Percentiles rank a stretch among this genome's conserved stretches.
Evolutionary conservation across 2,113 vertebrate genomes (phyloP).

Genomic region (Paraplagusia blochii): DNA sequence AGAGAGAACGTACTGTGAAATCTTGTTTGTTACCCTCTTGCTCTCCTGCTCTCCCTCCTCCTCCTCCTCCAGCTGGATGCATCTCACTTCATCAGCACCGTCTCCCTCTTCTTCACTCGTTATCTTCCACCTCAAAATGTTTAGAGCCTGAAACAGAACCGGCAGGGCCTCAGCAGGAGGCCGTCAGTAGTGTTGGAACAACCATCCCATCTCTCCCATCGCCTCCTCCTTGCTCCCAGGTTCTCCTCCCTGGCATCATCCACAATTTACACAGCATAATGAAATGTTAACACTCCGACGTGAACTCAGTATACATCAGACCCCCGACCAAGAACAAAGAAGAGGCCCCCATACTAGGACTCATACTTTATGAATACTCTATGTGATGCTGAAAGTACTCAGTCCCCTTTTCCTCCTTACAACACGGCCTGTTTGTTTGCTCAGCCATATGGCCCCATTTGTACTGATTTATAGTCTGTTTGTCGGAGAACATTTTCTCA

Average conservation of each 20-base stretch:
- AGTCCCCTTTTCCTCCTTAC: neutral
- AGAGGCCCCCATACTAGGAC: constrained; percentile 5
- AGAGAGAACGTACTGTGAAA: constrained; percentile 41
- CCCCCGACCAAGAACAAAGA: constrained; percentile 39
- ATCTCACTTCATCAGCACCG: neutral
- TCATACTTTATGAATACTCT: constrained; percentile 6
- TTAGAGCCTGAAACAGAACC: constrained; percentile 30
- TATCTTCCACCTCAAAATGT: constrained; percentile 5
- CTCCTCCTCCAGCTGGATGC: constrained; percentile 6
- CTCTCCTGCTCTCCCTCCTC: constrained; percentile 16
- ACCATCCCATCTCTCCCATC: constrained; percentile 18
- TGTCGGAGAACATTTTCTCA: neutral
- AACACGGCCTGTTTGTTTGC: constrained; percentile 7
- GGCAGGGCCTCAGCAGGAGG: constrained; percentile 35
- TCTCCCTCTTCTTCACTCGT: neutral
- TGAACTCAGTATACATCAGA: constrained; percentile 36
- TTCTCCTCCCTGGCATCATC: constrained; percentile 44
- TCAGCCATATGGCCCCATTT: constrained; percentile 24
- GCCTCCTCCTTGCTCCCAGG: constrained; percentile 29
- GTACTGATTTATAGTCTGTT: constrained; percentile 25
- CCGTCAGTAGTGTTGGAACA: constrained; percentile 17
- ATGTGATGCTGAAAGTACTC: neutral
- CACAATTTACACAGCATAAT: constrained; percentile 25
- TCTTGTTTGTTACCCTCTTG: constrained; percentile 44
- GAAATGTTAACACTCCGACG: constrained; percentile 31